Percentiles rank a stretch among this genome's conserved stretches.
These are phyloP conservation scores for Sesia bembeciformis DNA, from an alignment of 2,888 invertebrate genomes.

Conservation along the genomic window DNA sequence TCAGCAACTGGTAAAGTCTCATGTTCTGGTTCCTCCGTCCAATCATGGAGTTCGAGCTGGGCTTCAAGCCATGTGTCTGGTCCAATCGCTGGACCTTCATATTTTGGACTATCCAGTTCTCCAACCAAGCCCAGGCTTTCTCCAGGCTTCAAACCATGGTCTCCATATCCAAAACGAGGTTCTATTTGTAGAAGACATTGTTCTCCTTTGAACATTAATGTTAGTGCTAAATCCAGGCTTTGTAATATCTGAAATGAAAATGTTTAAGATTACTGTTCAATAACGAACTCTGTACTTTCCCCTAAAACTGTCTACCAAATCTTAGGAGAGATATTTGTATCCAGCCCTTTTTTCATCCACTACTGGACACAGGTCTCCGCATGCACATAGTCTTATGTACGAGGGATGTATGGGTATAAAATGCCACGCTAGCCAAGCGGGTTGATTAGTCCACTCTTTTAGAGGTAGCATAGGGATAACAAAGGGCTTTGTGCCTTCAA, in stretches of 20 bases:
- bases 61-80: conserved; percentile 79
- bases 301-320: no score
- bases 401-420: no score
- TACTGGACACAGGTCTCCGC: no score
- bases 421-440: no score
- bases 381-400: no score
- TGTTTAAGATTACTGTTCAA: no score
- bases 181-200: conserved; percentile 81
- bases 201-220: conserved; percentile 90
- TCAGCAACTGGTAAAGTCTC: conserved; percentile 78
- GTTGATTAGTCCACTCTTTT: no score
- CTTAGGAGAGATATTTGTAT: no score
- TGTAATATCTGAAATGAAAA: conserved; percentile 70
- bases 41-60: conserved; percentile 80
- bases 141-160: conserved; percentile 76
- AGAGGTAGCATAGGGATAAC: no score
- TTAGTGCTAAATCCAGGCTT: conserved; percentile 89
- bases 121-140: conserved; percentile 56
- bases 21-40: conserved; percentile 79
- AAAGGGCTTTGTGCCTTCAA: no score
- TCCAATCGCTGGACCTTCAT: conserved; percentile 76
- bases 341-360: no score
- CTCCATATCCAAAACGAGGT: conserved; percentile 89
- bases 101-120: conserved; percentile 35
- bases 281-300: no score